A percentile compares a stretch with the other conserved stretches of the same genome.
Evolutionary conservation across 2,113 vertebrate species (phyloP).

Genomic region (Tylochromis polylepis): DNA sequence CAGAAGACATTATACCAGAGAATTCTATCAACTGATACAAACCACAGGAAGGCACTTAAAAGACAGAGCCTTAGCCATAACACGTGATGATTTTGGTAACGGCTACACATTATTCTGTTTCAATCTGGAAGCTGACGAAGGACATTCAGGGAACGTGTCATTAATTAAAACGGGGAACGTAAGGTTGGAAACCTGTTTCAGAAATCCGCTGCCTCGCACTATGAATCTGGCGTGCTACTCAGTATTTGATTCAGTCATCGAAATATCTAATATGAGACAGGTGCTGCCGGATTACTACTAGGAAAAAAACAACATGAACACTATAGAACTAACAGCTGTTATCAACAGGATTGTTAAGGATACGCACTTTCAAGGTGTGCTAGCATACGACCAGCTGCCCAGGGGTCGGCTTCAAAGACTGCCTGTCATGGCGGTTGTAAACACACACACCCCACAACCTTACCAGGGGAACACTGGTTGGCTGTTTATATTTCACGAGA

Average conservation of each 20-base stretch:
- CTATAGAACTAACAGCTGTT: background rate
- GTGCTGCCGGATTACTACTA: background rate
- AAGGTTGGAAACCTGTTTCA: background rate
- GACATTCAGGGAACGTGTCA: rapidly evolving
- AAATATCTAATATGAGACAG: background rate
- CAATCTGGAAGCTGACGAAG: rapidly evolving
- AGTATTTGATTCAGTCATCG: background rate
- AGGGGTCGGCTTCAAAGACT: rapidly evolving
- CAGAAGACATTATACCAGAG: too few species aligned
- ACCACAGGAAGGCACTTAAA: too few species aligned
- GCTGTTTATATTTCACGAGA: too few species aligned
- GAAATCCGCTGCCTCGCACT: rapidly evolving
- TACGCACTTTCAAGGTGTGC: rapidly evolving
- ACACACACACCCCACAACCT: background rate
- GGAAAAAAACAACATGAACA: background rate
- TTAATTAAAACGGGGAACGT: background rate
- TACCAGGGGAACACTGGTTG: rapidly evolving
- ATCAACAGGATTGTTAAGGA: rapidly evolving
- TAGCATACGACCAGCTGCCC: rapidly evolving
- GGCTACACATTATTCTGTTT: too few species aligned
- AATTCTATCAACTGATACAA: too few species aligned
- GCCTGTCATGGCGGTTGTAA: rapidly evolving
- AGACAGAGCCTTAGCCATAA: too few species aligned
- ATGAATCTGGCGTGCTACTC: background rate
- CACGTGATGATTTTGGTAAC: too few species aligned